A percentile compares a stretch with the other conserved stretches of the same genome.
Evolutionary conservation across 2,113 vertebrate species (phyloP).

Genomic region (Chauna torquata): DNA sequence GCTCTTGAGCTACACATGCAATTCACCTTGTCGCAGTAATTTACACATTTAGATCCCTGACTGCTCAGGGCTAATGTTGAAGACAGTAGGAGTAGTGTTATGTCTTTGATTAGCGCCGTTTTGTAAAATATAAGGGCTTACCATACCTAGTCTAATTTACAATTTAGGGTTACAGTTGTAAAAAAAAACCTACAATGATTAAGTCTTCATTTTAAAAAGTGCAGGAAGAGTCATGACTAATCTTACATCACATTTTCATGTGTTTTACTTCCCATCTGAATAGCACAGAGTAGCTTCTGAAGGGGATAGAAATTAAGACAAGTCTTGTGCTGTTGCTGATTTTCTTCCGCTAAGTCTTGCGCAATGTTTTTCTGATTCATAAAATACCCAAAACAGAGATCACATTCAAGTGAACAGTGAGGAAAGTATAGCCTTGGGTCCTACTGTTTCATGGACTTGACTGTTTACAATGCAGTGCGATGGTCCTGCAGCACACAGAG

Average conservation of each 20-base stretch:
- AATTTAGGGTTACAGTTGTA: background rate
- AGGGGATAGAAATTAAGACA: background rate
- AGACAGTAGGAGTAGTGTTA: background rate
- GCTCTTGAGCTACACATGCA: background rate
- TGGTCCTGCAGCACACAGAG: background rate
- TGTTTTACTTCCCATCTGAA: background rate
- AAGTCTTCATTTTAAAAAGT: background rate
- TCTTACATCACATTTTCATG: background rate
- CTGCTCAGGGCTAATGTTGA: background rate
- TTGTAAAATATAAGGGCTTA: background rate
- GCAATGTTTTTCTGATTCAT: background rate
- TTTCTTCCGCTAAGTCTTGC: no score
- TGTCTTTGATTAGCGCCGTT: background rate
- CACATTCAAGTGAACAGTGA: background rate
- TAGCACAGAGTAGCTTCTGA: background rate
- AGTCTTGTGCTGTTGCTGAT: no score
- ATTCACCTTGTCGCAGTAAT: background rate
- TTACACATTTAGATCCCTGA: background rate
- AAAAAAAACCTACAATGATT: background rate
- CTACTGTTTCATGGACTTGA: background rate
- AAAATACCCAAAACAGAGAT: background rate
- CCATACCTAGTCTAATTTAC: background rate
- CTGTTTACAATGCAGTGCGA: background rate
- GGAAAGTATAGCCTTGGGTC: background rate
- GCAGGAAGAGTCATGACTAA: background rate